Evolutionary conservation across 2,797 vertebrate genomes (phyloP).

Genomic region (Tachyglossus aculeatus): DNA sequence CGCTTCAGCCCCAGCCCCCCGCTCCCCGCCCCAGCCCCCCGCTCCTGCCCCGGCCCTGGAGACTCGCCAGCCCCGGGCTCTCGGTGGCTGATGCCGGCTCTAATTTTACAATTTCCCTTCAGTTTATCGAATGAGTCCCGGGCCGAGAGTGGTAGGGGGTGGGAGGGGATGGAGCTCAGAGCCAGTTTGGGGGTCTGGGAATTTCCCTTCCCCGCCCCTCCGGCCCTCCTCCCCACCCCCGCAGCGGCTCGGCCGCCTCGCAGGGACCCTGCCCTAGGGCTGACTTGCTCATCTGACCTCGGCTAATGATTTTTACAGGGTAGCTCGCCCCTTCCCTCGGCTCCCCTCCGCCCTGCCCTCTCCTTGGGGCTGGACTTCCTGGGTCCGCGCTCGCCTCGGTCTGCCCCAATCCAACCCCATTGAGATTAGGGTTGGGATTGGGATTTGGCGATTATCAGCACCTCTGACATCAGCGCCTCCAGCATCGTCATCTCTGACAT

Average conservation of each 20-base stretch:
- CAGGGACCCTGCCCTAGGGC: constrained; percentile 71
- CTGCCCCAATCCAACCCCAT: no score
- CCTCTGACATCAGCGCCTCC: no score
- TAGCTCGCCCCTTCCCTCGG: constrained; percentile 58
- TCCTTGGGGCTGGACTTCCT: no score
- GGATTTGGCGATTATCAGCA: no score
- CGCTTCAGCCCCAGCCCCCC: constrained; percentile 85
- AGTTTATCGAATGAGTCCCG: constrained; percentile 75
- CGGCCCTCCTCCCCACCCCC: constrained; percentile 58
- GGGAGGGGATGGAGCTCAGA: constrained; percentile 62
- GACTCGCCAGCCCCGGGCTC: no score
- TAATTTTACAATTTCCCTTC: constrained; percentile 85
- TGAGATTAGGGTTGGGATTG: no score
- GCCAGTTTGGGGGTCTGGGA: constrained; percentile 55
- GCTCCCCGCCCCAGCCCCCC: constrained; percentile 75
- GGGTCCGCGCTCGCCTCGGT: no score
- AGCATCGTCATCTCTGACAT: no score
- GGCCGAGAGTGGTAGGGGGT: constrained; percentile 35
- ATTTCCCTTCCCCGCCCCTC: constrained; percentile 60
- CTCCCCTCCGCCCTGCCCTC: constrained; percentile 35
- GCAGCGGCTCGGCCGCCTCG: constrained; percentile 67
- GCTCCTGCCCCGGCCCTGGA: constrained; percentile 72
- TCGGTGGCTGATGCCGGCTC: constrained; percentile 84
- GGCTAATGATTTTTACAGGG: constrained; percentile 72
- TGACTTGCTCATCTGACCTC: constrained; percentile 79